Percentiles rank a stretch among this genome's conserved stretches.
These are phyloP conservation scores for Agraylea sexmaculata DNA, from an alignment of 1,140 invertebrate species.

Conservation along the genomic window DNA sequence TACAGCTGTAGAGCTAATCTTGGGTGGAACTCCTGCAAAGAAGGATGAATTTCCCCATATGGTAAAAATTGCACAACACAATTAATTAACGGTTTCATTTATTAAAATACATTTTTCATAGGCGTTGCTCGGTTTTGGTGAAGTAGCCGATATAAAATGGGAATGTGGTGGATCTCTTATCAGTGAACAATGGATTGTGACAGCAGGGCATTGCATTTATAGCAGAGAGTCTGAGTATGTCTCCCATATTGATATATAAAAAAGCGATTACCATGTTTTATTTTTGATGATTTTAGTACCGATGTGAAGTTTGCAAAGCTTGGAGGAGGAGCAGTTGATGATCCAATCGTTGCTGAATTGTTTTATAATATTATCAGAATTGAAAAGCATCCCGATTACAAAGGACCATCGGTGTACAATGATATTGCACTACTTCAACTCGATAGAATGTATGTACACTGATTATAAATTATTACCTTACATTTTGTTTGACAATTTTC, in stretches of 20 bases:
- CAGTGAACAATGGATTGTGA: slow-evolving; percentile 24
- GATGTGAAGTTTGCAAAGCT: slow-evolving; percentile 11
- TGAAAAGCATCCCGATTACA: slow-evolving; percentile 15
- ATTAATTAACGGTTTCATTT: too few species aligned
- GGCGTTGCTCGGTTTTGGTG: slow-evolving; percentile 11
- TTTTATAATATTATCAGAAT: slow-evolving; percentile 4
- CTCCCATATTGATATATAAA: background rate
- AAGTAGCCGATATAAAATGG: slow-evolving; percentile 6
- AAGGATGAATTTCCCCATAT: slow-evolving; percentile 14
- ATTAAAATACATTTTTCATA: background rate
- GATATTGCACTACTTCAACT: slow-evolving; percentile 30
- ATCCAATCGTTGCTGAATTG: background rate
- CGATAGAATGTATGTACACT: slow-evolving; percentile 13
- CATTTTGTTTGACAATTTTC: background rate
- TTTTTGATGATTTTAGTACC: slow-evolving; percentile 3
- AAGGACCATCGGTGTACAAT: slow-evolving; percentile 21
- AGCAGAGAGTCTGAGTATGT: slow-evolving; percentile 1
- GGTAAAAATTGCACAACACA: too few species aligned
- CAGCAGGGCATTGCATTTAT: slow-evolving; percentile 23
- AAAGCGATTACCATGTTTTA: background rate
- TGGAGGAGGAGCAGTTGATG: slow-evolving; percentile 7
- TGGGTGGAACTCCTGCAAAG: slow-evolving; percentile 1
- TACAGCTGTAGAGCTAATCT: slow-evolving; percentile 1
- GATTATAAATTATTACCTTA: background rate
- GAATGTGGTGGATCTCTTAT: slow-evolving; percentile 24